phyloP scores from a whole-genome alignment of 2,113 vertebrate species.

The Chaetorhynchus papuensis region DNA sequence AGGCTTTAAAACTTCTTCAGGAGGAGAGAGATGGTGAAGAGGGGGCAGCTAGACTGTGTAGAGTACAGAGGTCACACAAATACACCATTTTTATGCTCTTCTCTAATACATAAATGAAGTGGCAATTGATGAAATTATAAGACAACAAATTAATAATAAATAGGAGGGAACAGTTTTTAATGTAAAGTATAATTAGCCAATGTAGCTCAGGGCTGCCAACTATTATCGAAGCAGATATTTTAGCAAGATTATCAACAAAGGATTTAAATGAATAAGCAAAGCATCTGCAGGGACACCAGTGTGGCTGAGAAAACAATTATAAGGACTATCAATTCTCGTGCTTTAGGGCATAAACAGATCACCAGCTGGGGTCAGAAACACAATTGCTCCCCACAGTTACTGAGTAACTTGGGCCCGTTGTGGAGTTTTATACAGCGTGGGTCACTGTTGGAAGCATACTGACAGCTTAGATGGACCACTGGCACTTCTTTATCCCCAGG shows the following conservation, averaged over 20 bases:
- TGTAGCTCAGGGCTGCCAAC: not conserved
- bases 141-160: conserved; percentile 47
- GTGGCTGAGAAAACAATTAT: conserved; percentile 66
- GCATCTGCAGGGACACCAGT: conserved; percentile 23
- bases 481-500: not conserved
- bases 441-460: conserved; percentile 54
- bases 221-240: conserved; percentile 34
- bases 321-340: conserved; percentile 61
- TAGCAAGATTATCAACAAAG: conserved; percentile 46
- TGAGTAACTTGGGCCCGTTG: conserved; percentile 49
- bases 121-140: conserved; percentile 6
- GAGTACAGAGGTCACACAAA: not conserved
- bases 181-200: conserved; percentile 35
- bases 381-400: conserved; percentile 37
- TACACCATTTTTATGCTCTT: not conserved
- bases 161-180: conserved; percentile 17
- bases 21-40: not conserved
- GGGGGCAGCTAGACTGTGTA: not conserved
- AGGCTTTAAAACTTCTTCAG: not conserved
- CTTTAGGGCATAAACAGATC: conserved; percentile 68
- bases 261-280: conserved; percentile 43
- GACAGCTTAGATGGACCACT: conserved; percentile 39
- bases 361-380: conserved; percentile 68
- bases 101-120: not conserved
- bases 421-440: not conserved